A percentile compares a stretch with the other conserved stretches of the same genome.
phyloP scores from a whole-genome alignment of 37 sponge, comb jelly and placozoan genomes.

The Oscarella lobularis region DNA sequence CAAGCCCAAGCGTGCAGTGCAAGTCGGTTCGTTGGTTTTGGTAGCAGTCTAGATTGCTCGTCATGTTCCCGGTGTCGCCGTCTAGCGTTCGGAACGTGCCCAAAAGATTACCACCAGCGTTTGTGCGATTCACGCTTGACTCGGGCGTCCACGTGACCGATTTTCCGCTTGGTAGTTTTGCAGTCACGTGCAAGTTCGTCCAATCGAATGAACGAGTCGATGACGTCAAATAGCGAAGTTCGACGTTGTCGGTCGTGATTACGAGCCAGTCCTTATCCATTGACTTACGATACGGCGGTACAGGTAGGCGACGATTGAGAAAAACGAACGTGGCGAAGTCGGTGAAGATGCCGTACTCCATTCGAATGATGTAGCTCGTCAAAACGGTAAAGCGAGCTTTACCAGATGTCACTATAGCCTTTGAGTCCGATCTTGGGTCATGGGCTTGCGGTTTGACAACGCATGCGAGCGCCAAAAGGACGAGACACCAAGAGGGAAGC shows the following conservation, averaged over 20 bases:
- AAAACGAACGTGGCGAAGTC: constrained; percentile 37
- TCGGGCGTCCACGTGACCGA: constrained; percentile 24
- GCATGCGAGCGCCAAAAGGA: no score
- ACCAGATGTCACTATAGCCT: constrained; percentile 22
- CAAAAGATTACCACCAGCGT: constrained; percentile 33
- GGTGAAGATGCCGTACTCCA: constrained; percentile 31
- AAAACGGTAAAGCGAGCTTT: constrained; percentile 50
- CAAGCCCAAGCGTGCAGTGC: constrained; percentile 49
- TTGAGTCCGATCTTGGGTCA: constrained; percentile 28
- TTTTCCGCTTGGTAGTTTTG: neutral
- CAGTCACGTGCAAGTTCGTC: constrained; percentile 19
- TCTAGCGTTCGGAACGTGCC: constrained; percentile 47
- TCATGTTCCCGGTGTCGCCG: constrained; percentile 22
- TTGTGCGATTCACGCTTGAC: constrained; percentile 16
- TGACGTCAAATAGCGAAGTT: constrained; percentile 26
- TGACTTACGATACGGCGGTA: constrained; percentile 10
- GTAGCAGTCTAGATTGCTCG: constrained; percentile 10
- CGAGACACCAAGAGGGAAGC: no score
- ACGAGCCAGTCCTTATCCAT: constrained; percentile 18
- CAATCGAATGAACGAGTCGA: constrained; percentile 14
- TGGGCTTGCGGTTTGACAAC: no score
- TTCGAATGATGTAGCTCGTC: constrained; percentile 31
- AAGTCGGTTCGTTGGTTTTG: constrained; percentile 28
- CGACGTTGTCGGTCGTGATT: constrained; percentile 22
- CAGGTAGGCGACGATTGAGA: constrained; percentile 37